Evolutionary conservation across 2,888 invertebrate species (phyloP).

Genomic region (Strigamia crassipes): DNA sequence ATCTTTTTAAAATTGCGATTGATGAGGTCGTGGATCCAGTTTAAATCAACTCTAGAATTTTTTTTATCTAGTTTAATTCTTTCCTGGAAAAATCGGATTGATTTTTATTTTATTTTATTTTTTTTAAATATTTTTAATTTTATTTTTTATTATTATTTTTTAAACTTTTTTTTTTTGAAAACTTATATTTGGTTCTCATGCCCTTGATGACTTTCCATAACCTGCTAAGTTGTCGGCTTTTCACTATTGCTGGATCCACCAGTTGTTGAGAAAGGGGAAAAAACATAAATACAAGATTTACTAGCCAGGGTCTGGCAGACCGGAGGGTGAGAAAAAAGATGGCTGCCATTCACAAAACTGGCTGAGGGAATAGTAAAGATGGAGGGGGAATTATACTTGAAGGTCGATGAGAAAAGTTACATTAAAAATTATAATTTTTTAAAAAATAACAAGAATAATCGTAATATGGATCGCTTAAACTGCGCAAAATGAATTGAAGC

Average conservation of each 20-base stretch:
- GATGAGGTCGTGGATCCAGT: neutral
- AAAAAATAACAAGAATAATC: neutral
- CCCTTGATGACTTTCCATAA: slow-evolving; percentile 32
- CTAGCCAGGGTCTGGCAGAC: neutral
- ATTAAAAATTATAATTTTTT: neutral
- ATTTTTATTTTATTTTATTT: neutral
- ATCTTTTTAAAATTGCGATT: neutral
- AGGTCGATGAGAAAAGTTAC: neutral
- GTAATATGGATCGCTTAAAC: neutral
- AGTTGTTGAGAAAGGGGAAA: slow-evolving; percentile 34
- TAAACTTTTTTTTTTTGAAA: neutral
- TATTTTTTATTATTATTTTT: neutral
- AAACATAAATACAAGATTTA: slow-evolving; percentile 36
- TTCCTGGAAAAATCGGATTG: neutral
- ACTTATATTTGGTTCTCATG: neutral
- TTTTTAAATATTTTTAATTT: neutral
- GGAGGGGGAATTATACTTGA: neutral
- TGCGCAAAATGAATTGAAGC: too few relatives aligned
- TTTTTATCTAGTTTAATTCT: neutral
- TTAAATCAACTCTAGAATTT: neutral
- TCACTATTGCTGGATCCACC: slow-evolving; percentile 26
- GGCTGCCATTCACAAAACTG: slow-evolving; percentile 27
- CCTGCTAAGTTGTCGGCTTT: slow-evolving; percentile 22
- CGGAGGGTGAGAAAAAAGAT: slow-evolving; percentile 25
- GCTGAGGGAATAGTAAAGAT: slow-evolving; percentile 6